phyloP scores from a whole-genome alignment of 2,888 invertebrate species.

The Lepidocyrtoides sp. region DNA sequence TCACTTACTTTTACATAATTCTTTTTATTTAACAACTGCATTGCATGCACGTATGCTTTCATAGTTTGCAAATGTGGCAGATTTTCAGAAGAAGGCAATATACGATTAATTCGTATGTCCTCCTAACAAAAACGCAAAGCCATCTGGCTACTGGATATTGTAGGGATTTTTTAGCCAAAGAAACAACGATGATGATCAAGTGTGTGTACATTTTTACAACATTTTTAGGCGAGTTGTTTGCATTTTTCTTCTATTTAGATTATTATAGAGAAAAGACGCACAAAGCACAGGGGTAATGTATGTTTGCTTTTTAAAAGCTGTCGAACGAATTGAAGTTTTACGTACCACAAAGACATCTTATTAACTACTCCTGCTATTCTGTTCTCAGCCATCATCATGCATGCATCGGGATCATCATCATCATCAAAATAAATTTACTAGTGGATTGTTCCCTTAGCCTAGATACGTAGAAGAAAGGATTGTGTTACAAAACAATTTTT shows the following conservation, averaged over 20 bases:
- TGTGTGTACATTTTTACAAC: constrained; percentile 5
- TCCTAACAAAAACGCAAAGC: constrained; percentile 21
- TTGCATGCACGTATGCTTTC: constrained; percentile 58
- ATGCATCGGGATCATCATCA: constrained; percentile 37
- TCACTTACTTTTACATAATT: constrained; percentile 23
- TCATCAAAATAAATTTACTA: constrained; percentile 59
- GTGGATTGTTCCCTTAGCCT: constrained; percentile 62
- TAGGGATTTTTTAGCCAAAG: neutral
- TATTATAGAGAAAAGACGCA: neutral
- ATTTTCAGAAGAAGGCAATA: constrained; percentile 56
- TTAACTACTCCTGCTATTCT: neutral
- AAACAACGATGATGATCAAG: neutral
- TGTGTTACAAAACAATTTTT: constrained; percentile 41
- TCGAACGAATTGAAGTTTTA: constrained; percentile 16
- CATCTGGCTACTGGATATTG: constrained; percentile 55
- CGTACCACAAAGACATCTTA: neutral
- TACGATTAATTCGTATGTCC: constrained; percentile 39
- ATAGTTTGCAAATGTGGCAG: constrained; percentile 69
- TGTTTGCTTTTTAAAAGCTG: neutral
- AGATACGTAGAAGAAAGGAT: constrained; percentile 51
- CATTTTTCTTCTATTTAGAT: neutral
- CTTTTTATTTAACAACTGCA: constrained; percentile 56
- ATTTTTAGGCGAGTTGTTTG: neutral
- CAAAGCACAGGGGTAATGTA: neutral
- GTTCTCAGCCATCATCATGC: constrained; percentile 23